Conservation (phyloP, 1,140 invertebrate genomes). For the Drosophila parvula region DNA sequence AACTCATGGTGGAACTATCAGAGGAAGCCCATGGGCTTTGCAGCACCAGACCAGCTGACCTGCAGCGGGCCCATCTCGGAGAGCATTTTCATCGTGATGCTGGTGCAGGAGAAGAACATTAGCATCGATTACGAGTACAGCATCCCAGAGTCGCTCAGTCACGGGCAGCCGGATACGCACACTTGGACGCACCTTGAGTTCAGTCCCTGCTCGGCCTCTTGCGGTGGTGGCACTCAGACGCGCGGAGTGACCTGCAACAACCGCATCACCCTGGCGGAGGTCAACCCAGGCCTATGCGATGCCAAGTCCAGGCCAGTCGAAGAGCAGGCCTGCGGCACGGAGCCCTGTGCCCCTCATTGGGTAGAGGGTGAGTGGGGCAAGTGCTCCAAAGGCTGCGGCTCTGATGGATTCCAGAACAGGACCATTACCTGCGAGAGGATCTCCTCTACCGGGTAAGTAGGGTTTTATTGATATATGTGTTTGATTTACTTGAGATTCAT, state of each 20-base stretch:
- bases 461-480: neutral
- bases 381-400: conserved; percentile 93
- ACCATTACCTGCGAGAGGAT: conserved; percentile 90
- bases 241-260: conserved; percentile 90
- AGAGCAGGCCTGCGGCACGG: conserved; percentile 89
- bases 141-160: conserved; percentile 89
- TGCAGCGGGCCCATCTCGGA: conserved; percentile 94
- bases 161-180: conserved; percentile 89
- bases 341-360: conserved; percentile 94
- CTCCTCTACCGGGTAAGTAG: conserved; percentile 85
- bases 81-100: conserved; percentile 92
- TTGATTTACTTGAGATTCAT: neutral
- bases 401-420: conserved; percentile 88
- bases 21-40: conserved; percentile 90
- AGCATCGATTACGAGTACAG: conserved; percentile 97
- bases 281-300: conserved; percentile 92
- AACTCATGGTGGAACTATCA: conserved; percentile 95
- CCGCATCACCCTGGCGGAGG: conserved; percentile 87
- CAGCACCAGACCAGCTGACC: conserved; percentile 92
- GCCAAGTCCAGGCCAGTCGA: conserved; percentile 87
- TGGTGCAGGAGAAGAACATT: conserved; percentile 93
- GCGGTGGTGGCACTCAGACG: conserved; percentile 94
- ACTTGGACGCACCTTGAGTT: conserved; percentile 92
- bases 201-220: conserved; percentile 91
- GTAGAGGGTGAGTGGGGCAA: conserved; percentile 90